These are phyloP conservation scores for Hyppa rectilinea DNA, from an alignment of 2,888 invertebrate species.

Conservation along the genomic window DNA sequence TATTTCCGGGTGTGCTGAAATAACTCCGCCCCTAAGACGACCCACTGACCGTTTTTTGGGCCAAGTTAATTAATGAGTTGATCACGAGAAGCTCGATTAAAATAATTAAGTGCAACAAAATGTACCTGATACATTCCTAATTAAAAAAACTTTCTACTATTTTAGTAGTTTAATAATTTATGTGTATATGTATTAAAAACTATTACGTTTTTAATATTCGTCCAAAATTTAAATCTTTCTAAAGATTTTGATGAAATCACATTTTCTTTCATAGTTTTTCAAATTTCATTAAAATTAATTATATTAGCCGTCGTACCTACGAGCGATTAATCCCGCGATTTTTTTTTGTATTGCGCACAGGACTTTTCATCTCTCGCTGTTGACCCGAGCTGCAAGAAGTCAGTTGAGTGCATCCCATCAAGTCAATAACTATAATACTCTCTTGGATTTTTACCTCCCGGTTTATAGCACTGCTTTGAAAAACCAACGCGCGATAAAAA, in stretches of 20 bases:
- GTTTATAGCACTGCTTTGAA: neutral
- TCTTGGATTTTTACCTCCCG: neutral
- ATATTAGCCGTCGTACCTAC: neutral
- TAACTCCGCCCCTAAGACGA: too few species aligned
- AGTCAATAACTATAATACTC: neutral
- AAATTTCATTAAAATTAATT: neutral
- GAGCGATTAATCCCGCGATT: neutral
- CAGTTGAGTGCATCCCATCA: neutral
- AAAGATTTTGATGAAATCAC: neutral
- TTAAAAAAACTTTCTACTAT: neutral
- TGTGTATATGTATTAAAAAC: too few species aligned
- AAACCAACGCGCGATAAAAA: neutral
- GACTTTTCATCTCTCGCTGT: neutral
- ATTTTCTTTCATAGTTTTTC: neutral
- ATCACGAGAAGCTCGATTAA: neutral
- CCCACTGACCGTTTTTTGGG: neutral
- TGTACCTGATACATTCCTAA: neutral
- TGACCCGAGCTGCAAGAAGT: neutral
- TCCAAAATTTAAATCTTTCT: neutral
- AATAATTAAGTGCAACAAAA: neutral
- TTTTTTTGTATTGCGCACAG: neutral
- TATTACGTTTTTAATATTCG: neutral
- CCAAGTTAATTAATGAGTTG: neutral
- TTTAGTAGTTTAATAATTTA: neutral
- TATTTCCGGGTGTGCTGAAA: too few species aligned